Evolutionary conservation across 2,888 invertebrate genomes (phyloP), one percentile per base, ranked within the genome.

Genomic region (Pristionchus maxplancki): DNA sequence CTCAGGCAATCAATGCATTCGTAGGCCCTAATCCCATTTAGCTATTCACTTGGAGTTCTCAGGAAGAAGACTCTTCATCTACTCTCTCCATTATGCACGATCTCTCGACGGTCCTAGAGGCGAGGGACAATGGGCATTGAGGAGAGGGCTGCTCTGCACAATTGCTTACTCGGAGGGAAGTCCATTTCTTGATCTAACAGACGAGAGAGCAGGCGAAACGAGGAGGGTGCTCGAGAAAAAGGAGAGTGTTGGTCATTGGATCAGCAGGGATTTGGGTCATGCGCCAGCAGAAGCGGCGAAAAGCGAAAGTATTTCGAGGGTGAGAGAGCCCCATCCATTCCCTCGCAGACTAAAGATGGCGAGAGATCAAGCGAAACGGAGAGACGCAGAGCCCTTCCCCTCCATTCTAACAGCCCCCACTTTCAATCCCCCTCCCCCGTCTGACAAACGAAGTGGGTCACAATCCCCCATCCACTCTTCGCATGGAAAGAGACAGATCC

Each of bases 261-360:
- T 37, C 37, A 34, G 37, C 1, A 15, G 37, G 78, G 78, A 78
- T 78, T 78, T 48, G 78, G 78, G 78, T 78, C 78, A 78, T 78
- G 78, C 78, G 78, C 20, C 40, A 24, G 67, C 17, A 6, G 78
- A 78, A 48, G 40, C 44, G 78, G 44, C 44, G 78, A 28, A 78
- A 78, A 78, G 78, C 78, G 78, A 78, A 78, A 78, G 78, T 78
- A 78, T 78, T 78, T 78, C n/a, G 58, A 20, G 78, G 6, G 44
- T 3, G 44, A 48, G 48, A 28, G 78, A 40, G 28, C 13, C 48
- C 48, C 78, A 4, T 28, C 44, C n/a, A 28, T 44, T 74, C 37
- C 24, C 40, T 1, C n/a, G 37, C 74, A 40, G 34, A 40, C 74
- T 40, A 50, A 20, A 50, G 50, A 50, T 1, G 50, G 50, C 13